Percentiles rank a stretch among this genome's conserved stretches.
Evolutionary conservation across 2,888 invertebrate genomes (phyloP).

Genomic region (Heliconius aoede): DNA sequence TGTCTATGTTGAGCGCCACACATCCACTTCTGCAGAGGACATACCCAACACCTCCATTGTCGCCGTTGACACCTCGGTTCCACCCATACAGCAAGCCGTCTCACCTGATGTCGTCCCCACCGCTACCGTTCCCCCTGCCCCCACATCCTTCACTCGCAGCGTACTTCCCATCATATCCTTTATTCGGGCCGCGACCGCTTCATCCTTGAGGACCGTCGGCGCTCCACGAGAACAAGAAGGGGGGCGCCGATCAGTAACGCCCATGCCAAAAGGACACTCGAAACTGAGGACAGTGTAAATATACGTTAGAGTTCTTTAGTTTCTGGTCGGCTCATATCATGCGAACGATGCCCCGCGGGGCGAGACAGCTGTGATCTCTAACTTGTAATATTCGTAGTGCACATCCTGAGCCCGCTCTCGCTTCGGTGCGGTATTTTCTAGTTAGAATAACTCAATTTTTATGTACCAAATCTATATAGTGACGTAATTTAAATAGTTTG

Average conservation of each 20-base stretch:
- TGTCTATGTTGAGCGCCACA: constrained; percentile 87
- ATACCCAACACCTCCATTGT: constrained; percentile 95
- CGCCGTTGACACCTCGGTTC: constrained; percentile 91
- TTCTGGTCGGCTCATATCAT: constrained; percentile 81
- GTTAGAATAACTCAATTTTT: constrained; percentile 80
- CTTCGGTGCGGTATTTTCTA: constrained; percentile 73
- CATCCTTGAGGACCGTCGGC: constrained; percentile 90
- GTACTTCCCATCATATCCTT: constrained; percentile 94
- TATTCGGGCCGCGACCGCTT: constrained; percentile 90
- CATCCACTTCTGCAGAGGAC: constrained; percentile 92
- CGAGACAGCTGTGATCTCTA: constrained; percentile 82
- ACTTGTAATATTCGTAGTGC: constrained; percentile 78
- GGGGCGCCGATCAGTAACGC: constrained; percentile 82
- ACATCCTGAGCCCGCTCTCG: constrained; percentile 59
- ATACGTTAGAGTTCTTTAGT: constrained; percentile 72
- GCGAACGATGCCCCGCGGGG: constrained; percentile 70
- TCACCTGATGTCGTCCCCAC: constrained; percentile 87
- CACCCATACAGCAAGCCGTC: constrained; percentile 95
- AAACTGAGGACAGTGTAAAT: constrained; percentile 76
- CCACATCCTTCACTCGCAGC: constrained; percentile 91
- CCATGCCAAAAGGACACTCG: constrained; percentile 76
- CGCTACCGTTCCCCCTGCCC: constrained; percentile 86
- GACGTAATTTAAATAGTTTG: constrained; percentile 73
- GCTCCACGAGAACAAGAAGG: constrained; percentile 88
- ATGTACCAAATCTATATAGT: constrained; percentile 83